Conservation (phyloP, 2,888 invertebrate genomes). For the Tetrapedia diversipes region DNA sequence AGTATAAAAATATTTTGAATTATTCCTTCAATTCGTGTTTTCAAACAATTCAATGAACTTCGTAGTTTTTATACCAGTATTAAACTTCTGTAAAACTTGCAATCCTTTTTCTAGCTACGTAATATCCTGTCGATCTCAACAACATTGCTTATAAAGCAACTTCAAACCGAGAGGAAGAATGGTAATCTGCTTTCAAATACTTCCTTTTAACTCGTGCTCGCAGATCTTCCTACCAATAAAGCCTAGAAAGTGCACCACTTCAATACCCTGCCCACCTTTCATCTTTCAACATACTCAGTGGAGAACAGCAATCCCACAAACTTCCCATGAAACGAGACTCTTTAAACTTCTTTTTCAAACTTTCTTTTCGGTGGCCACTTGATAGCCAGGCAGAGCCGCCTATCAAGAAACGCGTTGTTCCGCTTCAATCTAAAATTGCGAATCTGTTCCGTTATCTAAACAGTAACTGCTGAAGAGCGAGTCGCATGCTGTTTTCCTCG, state of each 20-base stretch:
- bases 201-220: background rate
- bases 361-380: background rate
- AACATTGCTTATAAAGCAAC: background rate
- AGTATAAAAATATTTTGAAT: no score
- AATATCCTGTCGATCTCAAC: no score
- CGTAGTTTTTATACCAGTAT: no score
- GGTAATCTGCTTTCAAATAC: background rate
- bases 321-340: background rate
- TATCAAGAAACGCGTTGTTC: background rate
- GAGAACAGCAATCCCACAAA: background rate
- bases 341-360: background rate
- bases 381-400: background rate
- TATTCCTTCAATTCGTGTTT: no score
- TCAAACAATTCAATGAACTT: no score
- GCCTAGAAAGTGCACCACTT: background rate
- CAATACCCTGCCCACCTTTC: background rate
- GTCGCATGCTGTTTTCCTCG: slow-evolving; percentile 16
- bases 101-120: no score
- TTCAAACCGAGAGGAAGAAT: no score
- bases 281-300: background rate
- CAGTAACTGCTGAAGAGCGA: background rate
- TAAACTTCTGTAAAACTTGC: no score
- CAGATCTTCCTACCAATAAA: background rate
- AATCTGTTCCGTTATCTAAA: slow-evolving; percentile 20
- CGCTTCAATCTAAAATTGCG: background rate